Base-by-base conservation (phyloP, 2,888 invertebrate genomes). In the Netelia virgata region DNA sequence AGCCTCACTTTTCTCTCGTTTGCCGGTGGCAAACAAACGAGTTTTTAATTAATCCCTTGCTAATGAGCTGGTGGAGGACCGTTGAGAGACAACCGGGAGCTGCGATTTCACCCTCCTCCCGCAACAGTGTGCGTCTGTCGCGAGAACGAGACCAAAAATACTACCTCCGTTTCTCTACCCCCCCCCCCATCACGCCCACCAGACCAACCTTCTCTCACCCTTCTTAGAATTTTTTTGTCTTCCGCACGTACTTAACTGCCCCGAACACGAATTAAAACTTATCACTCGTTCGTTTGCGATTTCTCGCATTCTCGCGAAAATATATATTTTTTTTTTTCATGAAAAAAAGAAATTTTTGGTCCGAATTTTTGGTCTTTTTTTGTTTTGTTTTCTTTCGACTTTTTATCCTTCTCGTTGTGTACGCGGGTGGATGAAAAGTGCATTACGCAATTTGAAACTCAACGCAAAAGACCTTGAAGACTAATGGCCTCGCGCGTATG, bases 11-110 rank as follows among this genome's bases (percentile, higher is more conserved):
- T 64, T 78, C 73, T 61, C 68, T 61, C 47, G 81, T 74, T 84
- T 77, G 77, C 50, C 63, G 50, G 83, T 79, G 86, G 86, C 88
- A 86, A 90, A 90, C 90, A 89, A 90, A 89, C 89, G 89, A 90
- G 89, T 92, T 91, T 92, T 91, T 91, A 91, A 92, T 92, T 92
- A 92, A 92, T 92, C 90, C 89, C 90, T 88, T 86, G 91, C 91
- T 93, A 92, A 93, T 91, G 92, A 92, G 91, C 90, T 55, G 11
- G 72, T 88, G 85, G 86, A 70, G 61, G 53, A 53, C 82, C 87
- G 86, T 23, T 61, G 61, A 28, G 61, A 61, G 23, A 61, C 61
- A 61, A 28, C 11, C 61, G 28, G 28, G 28, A 61, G 61, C n/a
- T 23, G 23, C 10, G 61, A 23, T 61, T 61, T 14, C 14, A 47